Percentiles rank a stretch among this genome's conserved stretches.
Conservation (phyloP, 1,140 invertebrate genomes). For the Bombus confusus region DNA sequence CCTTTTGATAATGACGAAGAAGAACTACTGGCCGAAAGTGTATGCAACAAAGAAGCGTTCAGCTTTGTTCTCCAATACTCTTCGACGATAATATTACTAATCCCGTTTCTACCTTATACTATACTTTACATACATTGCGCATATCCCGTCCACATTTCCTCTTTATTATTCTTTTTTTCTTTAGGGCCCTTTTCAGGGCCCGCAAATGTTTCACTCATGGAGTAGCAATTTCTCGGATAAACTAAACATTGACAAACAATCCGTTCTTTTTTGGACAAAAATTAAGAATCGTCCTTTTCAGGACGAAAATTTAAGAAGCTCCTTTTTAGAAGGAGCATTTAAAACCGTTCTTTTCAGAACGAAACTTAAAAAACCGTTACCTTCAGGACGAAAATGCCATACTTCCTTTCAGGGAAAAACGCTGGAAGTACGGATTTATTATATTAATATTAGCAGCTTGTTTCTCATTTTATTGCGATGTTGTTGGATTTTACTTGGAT, state of each 20-base stretch:
- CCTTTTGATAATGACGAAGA: neutral
- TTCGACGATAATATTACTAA: slow-evolving; percentile 22
- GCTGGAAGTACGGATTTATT: too few relatives aligned
- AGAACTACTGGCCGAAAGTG: neutral
- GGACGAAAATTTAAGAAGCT: neutral
- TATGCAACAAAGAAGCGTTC: neutral
- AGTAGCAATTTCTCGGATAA: slow-evolving; percentile 59
- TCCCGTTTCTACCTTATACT: slow-evolving; percentile 13
- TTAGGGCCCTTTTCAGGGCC: slow-evolving; percentile 81
- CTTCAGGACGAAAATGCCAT: neutral
- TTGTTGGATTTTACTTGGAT: neutral
- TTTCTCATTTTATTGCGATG: neutral
- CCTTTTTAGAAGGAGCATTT: neutral
- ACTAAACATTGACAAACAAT: slow-evolving; percentile 50
- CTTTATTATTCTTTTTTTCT: slow-evolving; percentile 59
- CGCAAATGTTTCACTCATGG: slow-evolving; percentile 74
- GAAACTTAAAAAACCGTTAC: neutral
- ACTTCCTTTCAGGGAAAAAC: too few relatives aligned
- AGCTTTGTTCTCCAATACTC: neutral
- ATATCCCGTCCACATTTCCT: slow-evolving; percentile 49
- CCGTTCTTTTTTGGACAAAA: slow-evolving; percentile 40
- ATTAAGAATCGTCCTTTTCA: neutral
- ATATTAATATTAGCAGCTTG: too few relatives aligned
- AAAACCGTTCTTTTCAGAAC: neutral
- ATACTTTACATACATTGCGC: neutral